Conservation (phyloP, 2,888 invertebrate genomes). For the Leptinotarsa haldemani region DNA sequence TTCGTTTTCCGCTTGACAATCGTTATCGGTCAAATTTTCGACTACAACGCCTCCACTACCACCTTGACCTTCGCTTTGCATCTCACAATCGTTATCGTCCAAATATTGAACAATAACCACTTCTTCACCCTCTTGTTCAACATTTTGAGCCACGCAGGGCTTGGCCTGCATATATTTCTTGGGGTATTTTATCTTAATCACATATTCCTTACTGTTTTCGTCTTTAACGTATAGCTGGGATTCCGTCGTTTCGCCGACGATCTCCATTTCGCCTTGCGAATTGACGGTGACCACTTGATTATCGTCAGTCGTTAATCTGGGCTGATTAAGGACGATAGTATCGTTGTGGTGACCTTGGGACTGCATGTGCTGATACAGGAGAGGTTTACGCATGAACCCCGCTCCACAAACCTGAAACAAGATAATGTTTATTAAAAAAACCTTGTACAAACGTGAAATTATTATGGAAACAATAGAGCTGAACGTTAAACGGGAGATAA, state of each 20-base stretch:
- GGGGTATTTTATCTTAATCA: not conserved
- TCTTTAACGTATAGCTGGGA: constrained; percentile 28
- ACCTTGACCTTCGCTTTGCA: too few relatives aligned
- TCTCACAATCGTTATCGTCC: too few relatives aligned
- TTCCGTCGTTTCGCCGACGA: constrained; percentile 36
- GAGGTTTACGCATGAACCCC: constrained; percentile 86
- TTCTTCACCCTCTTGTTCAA: too few relatives aligned
- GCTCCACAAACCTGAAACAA: constrained; percentile 71
- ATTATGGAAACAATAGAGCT: not conserved
- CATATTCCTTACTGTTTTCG: constrained; percentile 14
- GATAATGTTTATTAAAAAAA: not conserved
- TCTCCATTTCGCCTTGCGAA: constrained; percentile 62
- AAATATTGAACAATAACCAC: too few relatives aligned
- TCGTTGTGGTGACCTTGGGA: constrained; percentile 80
- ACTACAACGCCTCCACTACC: too few relatives aligned
- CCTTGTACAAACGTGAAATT: too few relatives aligned
- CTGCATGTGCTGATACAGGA: constrained; percentile 70
- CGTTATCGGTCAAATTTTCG: too few relatives aligned
- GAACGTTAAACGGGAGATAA: not conserved
- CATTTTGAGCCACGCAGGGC: too few relatives aligned
- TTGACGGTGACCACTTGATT: constrained; percentile 67
- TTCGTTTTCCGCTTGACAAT: too few relatives aligned
- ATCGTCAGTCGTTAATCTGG: constrained; percentile 72
- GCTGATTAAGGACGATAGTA: constrained; percentile 86
- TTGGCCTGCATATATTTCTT: too few relatives aligned